Percentiles rank a stretch among this genome's conserved stretches.
Evolutionary conservation across 2,797 vertebrate species (phyloP).

Genomic region (Enteromius radiatus): DNA sequence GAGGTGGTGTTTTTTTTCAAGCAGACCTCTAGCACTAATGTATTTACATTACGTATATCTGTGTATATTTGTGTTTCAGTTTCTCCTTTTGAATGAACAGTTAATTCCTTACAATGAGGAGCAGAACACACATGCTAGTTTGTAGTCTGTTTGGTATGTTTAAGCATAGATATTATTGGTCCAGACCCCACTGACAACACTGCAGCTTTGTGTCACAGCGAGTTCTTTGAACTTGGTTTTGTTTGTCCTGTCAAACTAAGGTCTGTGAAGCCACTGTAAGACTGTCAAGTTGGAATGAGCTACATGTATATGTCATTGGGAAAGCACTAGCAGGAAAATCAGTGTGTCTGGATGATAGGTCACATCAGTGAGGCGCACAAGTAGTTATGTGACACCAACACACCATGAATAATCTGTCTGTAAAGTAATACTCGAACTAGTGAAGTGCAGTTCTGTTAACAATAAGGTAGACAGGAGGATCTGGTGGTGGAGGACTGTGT

Average conservation of each 20-base stretch:
- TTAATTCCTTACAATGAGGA: too few species aligned
- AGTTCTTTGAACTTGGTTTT: background rate
- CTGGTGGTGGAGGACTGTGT: too few species aligned
- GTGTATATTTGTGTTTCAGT: too few species aligned
- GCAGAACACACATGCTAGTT: too few species aligned
- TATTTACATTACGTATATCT: too few species aligned
- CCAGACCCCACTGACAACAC: too few species aligned
- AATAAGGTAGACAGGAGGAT: background rate
- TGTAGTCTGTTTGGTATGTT: too few species aligned
- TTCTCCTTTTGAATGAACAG: too few species aligned
- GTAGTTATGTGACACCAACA: background rate
- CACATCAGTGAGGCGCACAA: background rate
- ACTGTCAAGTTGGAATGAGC: background rate
- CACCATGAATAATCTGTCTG: background rate
- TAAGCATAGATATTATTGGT: too few species aligned
- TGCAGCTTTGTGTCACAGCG: background rate
- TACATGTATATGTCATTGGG: background rate
- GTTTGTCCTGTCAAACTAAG: background rate
- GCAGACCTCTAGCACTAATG: background rate
- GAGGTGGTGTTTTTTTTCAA: background rate
- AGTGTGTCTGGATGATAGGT: background rate
- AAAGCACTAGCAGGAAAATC: background rate
- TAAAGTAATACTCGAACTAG: background rate
- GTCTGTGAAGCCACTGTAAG: background rate
- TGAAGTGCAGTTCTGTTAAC: background rate